Conservation (phyloP, 2,113 vertebrate genomes). For the Ardeotis arabs region DNA sequence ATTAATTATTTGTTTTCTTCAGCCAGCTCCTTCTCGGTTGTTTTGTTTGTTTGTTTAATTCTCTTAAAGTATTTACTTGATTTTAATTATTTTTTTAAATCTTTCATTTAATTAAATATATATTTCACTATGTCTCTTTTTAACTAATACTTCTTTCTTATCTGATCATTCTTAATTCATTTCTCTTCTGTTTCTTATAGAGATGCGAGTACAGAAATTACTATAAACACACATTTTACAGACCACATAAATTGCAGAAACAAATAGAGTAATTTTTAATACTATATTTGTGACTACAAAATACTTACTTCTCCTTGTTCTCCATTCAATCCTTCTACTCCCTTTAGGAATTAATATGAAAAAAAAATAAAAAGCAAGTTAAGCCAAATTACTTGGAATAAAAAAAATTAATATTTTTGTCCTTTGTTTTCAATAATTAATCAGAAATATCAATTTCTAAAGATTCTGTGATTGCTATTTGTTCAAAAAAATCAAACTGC, state of each 20-base stretch:
- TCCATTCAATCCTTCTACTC: constrained; percentile 80
- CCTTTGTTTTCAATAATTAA: neutral
- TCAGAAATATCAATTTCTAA: neutral
- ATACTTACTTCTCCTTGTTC: constrained; percentile 87
- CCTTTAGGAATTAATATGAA: constrained; percentile 76
- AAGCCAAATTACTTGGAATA: neutral
- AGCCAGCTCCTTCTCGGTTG: neutral
- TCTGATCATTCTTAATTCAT: neutral
- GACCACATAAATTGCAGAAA: neutral
- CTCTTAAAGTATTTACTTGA: neutral
- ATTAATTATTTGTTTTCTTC: neutral
- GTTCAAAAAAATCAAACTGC: neutral
- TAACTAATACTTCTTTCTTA: neutral
- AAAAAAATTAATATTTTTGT: neutral
- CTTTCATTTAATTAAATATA: neutral
- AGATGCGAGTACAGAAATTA: neutral
- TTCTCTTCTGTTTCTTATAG: neutral
- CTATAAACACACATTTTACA: neutral
- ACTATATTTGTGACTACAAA: neutral
- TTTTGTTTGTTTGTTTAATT: neutral
- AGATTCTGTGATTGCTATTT: neutral
- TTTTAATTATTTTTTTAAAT: neutral
- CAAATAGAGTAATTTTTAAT: neutral
- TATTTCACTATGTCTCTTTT: neutral
- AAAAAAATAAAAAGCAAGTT: neutral